A percentile compares a stretch with the other conserved stretches of the same genome.
phyloP scores from a whole-genome alignment of 2,797 vertebrate genomes.

The Hephaestus fuliginosus region DNA sequence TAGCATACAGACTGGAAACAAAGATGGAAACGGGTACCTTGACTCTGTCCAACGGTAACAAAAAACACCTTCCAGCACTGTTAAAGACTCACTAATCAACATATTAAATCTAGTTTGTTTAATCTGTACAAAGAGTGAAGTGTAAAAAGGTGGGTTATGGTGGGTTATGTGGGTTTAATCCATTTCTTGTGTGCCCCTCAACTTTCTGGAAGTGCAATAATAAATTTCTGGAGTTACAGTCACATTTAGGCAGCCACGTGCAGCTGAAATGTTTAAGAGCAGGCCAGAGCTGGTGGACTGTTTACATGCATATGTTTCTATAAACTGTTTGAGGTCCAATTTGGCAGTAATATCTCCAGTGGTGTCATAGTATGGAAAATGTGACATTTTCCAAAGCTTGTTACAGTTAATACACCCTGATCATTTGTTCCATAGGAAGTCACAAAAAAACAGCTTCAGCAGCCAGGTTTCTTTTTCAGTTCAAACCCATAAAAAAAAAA shows the following conservation, averaged over 20 bases:
- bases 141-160: no score
- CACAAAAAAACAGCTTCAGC: slow-evolving; percentile 22
- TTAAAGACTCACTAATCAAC: background rate
- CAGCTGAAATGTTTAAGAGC: slow-evolving; percentile 11
- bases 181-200: background rate
- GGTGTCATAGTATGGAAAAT: slow-evolving; percentile 25
- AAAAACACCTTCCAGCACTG: background rate
- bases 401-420: slow-evolving; percentile 10
- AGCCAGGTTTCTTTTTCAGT: background rate
- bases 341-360: background rate
- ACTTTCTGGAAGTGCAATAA: background rate
- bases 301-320: slow-evolving; percentile 21
- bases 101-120: background rate
- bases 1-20: background rate
- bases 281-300: background rate
- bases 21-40: background rate
- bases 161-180: no score
- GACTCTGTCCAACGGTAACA: background rate
- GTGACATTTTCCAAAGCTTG: slow-evolving; percentile 15
- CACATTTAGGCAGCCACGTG: background rate
- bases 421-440: slow-evolving; percentile 29
- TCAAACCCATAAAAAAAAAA: background rate
- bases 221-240: background rate
- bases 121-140: no score
- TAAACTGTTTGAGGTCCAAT: background rate